Conservation (phyloP, 2,797 vertebrate genomes). For the Anguilla megastoma region DNA sequence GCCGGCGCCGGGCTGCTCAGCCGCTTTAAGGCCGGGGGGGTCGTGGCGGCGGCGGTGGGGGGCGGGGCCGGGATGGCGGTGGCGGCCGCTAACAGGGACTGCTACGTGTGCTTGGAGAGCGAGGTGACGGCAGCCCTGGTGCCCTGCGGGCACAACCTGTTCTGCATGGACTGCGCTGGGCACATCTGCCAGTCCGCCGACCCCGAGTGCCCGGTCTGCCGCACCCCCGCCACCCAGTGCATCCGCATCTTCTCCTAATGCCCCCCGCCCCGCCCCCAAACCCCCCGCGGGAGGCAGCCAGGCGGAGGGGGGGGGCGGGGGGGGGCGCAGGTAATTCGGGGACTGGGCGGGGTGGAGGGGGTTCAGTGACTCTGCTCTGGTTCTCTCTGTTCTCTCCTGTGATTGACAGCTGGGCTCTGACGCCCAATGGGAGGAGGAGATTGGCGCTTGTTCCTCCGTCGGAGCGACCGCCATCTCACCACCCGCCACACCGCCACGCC, state of each 20-base stretch:
- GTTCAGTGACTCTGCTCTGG: constrained; percentile 1
- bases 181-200: constrained; percentile 89
- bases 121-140: constrained; percentile 92
- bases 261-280: constrained; percentile 11
- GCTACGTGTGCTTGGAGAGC: constrained; percentile 91
- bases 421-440: constrained; percentile 37
- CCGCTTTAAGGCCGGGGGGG: constrained; percentile 68
- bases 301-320: no score
- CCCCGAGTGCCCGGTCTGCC: constrained; percentile 91
- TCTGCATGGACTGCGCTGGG: constrained; percentile 97
- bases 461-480: constrained; percentile 59
- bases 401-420: constrained; percentile 41
- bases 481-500: constrained; percentile 43
- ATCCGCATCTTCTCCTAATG: constrained; percentile 97
- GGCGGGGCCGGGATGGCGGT: constrained; percentile 50
- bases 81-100: constrained; percentile 75
- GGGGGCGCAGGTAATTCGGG: neutral
- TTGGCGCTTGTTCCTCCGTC: constrained; percentile 54
- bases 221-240: constrained; percentile 90
- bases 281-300: neutral
- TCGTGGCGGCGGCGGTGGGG: constrained; percentile 56
- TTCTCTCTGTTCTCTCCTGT: constrained; percentile 36
- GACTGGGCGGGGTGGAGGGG: neutral
- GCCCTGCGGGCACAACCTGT: constrained; percentile 96
- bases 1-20: constrained; percentile 67